A percentile compares a stretch with the other conserved stretches of the same genome.
Conservation (phyloP, 1,140 invertebrate species). For the Saccostrea echinata region DNA sequence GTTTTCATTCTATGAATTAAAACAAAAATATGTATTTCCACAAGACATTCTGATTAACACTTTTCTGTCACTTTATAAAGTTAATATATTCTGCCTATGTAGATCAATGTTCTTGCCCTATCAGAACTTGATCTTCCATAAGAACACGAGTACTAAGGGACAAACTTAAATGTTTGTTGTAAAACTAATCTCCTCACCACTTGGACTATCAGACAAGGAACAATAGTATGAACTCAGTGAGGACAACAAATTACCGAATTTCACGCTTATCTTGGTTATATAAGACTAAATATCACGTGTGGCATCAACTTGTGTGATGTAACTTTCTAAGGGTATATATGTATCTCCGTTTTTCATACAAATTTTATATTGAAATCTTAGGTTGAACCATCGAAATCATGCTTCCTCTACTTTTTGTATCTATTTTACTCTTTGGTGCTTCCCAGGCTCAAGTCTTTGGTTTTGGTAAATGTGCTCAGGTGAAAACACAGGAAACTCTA, state of each 20-base stretch:
- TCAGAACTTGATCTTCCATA: background rate
- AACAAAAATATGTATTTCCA: no score
- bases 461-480: conserved; percentile 42
- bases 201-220: no score
- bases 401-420: background rate
- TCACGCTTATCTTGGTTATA: background rate
- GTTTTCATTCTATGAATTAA: no score
- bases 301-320: background rate
- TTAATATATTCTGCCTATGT: no score
- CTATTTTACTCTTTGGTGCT: conserved; percentile 24
- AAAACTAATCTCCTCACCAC: no score
- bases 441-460: conserved; percentile 40
- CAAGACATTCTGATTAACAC: no score
- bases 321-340: background rate
- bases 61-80: no score
- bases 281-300: background rate
- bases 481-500: conserved; percentile 13
- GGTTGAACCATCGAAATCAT: background rate
- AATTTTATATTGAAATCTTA: background rate
- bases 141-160: background rate
- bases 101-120: background rate
- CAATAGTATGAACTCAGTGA: background rate
- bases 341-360: background rate
- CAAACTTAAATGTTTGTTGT: background rate
- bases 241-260: background rate